Conservation (phyloP, 2,888 invertebrate genomes). For the Drosophila fungiperda region DNA sequence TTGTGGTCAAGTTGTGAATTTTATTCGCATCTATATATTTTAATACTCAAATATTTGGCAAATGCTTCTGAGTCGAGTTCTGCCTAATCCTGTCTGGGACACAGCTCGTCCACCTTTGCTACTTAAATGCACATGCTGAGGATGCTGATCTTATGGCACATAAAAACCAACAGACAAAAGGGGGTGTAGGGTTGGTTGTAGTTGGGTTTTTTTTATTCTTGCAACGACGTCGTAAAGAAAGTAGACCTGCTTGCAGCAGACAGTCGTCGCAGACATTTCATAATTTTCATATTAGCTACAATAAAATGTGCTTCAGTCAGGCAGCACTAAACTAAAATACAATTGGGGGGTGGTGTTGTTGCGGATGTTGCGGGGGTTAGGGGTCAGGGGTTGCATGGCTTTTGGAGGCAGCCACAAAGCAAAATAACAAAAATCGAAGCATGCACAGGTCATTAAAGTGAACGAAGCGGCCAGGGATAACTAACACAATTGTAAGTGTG, state of each 20-base stretch:
- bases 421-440: slow-evolving; percentile 73
- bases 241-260: slow-evolving; percentile 30
- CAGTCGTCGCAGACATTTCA: slow-evolving; percentile 47
- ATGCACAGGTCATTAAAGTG: slow-evolving; percentile 73
- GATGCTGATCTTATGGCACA: slow-evolving; percentile 8
- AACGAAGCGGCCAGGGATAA: slow-evolving; percentile 23
- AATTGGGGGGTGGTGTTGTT: background rate
- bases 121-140: slow-evolving; percentile 2
- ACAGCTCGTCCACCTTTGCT: background rate
- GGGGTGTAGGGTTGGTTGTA: rapidly evolving
- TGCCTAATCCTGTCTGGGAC: background rate
- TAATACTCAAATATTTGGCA: slow-evolving; percentile 1
- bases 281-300: slow-evolving; percentile 74
- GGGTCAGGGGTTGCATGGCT: background rate
- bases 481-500: slow-evolving; percentile 57
- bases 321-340: slow-evolving; percentile 12
- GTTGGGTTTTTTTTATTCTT: background rate
- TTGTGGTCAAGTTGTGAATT: background rate
- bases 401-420: slow-evolving; percentile 38
- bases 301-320: slow-evolving; percentile 55
- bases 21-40: background rate
- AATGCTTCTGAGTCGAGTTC: background rate
- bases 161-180: background rate
- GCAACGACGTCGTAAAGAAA: slow-evolving; percentile 42
- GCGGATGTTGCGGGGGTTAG: background rate